These are phyloP conservation scores for Anolis apletophallus DNA, from an alignment of 2,797 vertebrate genomes.

Conservation along the genomic window DNA sequence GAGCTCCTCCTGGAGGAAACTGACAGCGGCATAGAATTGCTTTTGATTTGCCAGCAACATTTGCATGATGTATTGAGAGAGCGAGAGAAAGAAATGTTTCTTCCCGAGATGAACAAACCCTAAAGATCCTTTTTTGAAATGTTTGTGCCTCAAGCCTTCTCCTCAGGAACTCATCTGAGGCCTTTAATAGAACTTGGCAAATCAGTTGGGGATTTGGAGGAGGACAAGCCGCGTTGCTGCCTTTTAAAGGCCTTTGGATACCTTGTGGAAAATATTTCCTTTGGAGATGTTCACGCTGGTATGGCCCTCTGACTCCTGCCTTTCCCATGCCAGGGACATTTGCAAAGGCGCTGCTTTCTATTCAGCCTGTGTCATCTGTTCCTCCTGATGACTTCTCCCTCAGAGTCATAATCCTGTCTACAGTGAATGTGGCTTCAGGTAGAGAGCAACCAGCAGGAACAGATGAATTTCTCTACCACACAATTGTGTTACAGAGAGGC, in stretches of 20 bases:
- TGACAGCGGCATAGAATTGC: constrained; percentile 11
- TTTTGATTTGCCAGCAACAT: constrained; percentile 60
- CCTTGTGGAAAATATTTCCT: constrained; percentile 42
- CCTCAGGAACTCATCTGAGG: constrained; percentile 2
- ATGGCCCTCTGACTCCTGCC: constrained; percentile 39
- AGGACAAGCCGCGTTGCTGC: constrained; percentile 24
- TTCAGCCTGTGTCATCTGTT: constrained; percentile 58
- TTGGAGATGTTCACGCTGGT: constrained; percentile 38
- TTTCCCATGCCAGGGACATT: constrained; percentile 55
- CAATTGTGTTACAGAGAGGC: background rate
- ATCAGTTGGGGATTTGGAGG: constrained; percentile 31
- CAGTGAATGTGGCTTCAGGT: constrained; percentile 69
- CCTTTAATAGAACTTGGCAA: constrained; percentile 18
- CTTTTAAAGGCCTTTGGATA: constrained; percentile 52
- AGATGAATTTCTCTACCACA: constrained; percentile 56
- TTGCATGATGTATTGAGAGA: constrained; percentile 47
- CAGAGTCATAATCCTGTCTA: constrained; percentile 70
- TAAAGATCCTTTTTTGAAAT: constrained; percentile 42
- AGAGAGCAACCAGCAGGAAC: constrained; percentile 53
- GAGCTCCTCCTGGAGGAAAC: constrained; percentile 48
- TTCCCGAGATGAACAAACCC: constrained; percentile 40
- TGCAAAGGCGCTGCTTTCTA: constrained; percentile 60
- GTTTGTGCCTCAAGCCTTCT: constrained; percentile 50
- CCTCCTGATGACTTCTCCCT: constrained; percentile 67
- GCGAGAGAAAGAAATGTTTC: constrained; percentile 40